Evolutionary conservation across 2,888 invertebrate genomes (phyloP), one percentile per base, ranked within the genome.

Genomic region (Acanthosepion lycidas): DNA sequence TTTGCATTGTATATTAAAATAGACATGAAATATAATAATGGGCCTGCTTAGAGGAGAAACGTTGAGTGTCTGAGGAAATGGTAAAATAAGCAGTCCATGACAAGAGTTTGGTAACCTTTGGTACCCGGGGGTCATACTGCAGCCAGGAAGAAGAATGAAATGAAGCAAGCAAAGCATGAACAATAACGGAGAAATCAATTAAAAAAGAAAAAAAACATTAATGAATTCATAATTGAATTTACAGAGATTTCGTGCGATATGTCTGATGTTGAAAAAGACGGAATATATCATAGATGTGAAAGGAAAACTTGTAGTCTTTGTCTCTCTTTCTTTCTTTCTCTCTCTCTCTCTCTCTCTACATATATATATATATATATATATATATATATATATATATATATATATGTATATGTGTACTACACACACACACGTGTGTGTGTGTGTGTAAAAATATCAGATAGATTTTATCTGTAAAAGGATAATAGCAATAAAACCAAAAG

Each of bases 321-420:
- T 18, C 4, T 15, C 15, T 55, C 15, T 55, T 3, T 42, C 2
- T 42, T 0, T 42, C 42, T 42, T 0, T 42, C 42, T 42, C 42
- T 42, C 3, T 20, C 18, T 12, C 6, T 6, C 23, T 26, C 23
- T 64, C n/a, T n/a, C n/a, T n/a, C n/a, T n/a, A n/a, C n/a, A n/a
- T n/a, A n/a, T n/a, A 64, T 64, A 64, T 64, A 64, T 64, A 64
- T 64, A 64, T 64, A 64, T 64, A 64, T 64, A 64, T 64, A 64
- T 64, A 64, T 64, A 64, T 64, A 64, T 64, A 64, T 64, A 64
- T 64, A 64, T 64, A 64, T 64, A 64, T 64, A 64, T 64, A 6
- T 64, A 6, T 64, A 6, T 64, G 26, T 64, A 8, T 64, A 6
- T 64, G 26, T 64, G 33, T 33, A n/a, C n/a, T 4, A 18, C 18